Conservation (phyloP, 2,797 vertebrate genomes). For the Harpagifer antarcticus region DNA sequence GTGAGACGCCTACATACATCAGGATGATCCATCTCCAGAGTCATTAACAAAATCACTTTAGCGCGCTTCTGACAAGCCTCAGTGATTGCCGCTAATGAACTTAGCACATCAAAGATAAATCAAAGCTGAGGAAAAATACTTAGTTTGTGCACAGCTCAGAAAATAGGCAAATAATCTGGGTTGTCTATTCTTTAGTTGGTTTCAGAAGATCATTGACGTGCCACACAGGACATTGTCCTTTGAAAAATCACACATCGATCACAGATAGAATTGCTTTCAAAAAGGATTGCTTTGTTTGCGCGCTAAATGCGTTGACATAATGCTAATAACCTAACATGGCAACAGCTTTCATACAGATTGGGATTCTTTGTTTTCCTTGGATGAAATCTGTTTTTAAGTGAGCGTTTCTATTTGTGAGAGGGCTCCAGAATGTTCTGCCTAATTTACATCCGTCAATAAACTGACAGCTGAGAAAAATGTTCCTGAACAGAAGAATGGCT, state of each 20-base stretch:
- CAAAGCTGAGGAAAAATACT: slow-evolving; percentile 70
- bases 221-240: slow-evolving; percentile 30
- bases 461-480: slow-evolving; percentile 71
- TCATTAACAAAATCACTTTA: slow-evolving; percentile 85
- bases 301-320: slow-evolving; percentile 10
- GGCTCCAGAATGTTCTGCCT: slow-evolving; percentile 53
- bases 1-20: slow-evolving; percentile 79
- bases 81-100: slow-evolving; percentile 85
- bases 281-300: slow-evolving; percentile 15
- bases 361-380: slow-evolving; percentile 5
- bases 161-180: slow-evolving; percentile 62
- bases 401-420: slow-evolving; percentile 28
- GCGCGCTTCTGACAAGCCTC: slow-evolving; percentile 81
- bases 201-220: slow-evolving; percentile 26
- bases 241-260: slow-evolving; percentile 24
- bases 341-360: slow-evolving; percentile 1
- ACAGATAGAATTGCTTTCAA: neutral
- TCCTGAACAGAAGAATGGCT: slow-evolving; percentile 50
- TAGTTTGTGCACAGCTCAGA: slow-evolving; percentile 49
- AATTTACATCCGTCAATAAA: slow-evolving; percentile 67
- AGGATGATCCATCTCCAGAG: slow-evolving; percentile 83
- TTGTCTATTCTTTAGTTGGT: slow-evolving; percentile 43
- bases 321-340: slow-evolving; percentile 12
- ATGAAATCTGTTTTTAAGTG: slow-evolving; percentile 21
- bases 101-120: slow-evolving; percentile 84